Conservation (phyloP, 2,113 vertebrate species). For the Ploceus nigricollis region DNA sequence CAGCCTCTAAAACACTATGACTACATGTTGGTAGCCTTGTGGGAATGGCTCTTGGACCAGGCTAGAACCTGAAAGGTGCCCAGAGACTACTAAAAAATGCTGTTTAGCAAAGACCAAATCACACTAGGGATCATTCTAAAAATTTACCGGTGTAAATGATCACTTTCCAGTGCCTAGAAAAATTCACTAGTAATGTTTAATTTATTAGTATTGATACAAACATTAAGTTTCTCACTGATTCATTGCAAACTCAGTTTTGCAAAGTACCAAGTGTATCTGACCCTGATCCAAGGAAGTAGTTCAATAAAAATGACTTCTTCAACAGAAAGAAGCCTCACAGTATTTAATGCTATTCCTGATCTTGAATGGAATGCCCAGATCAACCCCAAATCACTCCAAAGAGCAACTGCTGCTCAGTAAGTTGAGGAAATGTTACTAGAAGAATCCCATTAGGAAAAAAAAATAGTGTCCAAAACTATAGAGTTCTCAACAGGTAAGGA, state of each 20-base stretch:
- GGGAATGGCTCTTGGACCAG: background rate
- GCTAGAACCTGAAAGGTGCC: background rate
- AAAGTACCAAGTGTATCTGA: background rate
- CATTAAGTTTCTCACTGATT: background rate
- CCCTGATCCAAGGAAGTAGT: background rate
- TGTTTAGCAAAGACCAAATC: background rate
- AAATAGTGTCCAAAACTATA: background rate
- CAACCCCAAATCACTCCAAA: background rate
- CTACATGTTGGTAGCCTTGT: background rate
- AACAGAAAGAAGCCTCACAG: background rate
- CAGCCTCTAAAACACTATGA: background rate
- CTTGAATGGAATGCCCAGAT: background rate
- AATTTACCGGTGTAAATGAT: background rate
- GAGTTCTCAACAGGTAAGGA: background rate
- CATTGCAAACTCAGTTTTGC: background rate
- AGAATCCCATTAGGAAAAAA: background rate
- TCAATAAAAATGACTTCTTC: background rate
- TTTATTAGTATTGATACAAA: background rate
- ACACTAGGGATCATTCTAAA: background rate
- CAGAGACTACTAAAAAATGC: background rate
- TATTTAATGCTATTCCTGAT: background rate
- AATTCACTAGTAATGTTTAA: background rate
- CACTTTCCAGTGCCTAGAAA: background rate
- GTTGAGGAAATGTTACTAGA: background rate
- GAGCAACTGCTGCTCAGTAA: background rate